Evolutionary conservation across 2,888 invertebrate genomes (phyloP).

Genomic region (Drosophila acutilabella): DNA sequence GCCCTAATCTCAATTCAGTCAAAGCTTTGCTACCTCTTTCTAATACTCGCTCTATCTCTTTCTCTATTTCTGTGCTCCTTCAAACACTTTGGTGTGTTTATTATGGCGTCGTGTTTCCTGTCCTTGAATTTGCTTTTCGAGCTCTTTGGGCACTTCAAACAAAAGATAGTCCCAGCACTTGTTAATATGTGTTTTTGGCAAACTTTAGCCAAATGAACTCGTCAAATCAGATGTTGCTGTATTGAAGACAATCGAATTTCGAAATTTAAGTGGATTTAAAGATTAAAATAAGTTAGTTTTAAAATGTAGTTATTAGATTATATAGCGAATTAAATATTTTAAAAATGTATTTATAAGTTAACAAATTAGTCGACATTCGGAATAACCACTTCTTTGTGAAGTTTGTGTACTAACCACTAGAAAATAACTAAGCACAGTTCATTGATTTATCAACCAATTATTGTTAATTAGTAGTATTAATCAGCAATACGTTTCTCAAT

Average conservation of each 20-base stretch:
- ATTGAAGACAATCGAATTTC: slow-evolving; percentile 41
- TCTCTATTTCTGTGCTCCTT: neutral
- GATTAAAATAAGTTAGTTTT: too few relatives aligned
- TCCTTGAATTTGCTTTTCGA: slow-evolving; percentile 26
- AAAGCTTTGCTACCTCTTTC: slow-evolving; percentile 67
- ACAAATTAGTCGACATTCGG: too few relatives aligned
- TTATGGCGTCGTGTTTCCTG: slow-evolving; percentile 56
- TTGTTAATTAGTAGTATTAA: too few relatives aligned
- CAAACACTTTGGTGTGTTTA: slow-evolving; percentile 74
- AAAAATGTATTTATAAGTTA: too few relatives aligned
- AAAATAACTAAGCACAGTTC: too few relatives aligned
- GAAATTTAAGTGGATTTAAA: neutral
- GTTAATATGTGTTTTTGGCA: slow-evolving; percentile 19
- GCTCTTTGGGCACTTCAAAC: slow-evolving; percentile 1
- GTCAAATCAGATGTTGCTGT: slow-evolving; percentile 45
- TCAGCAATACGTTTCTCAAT: too few relatives aligned
- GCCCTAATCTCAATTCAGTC: slow-evolving; percentile 78
- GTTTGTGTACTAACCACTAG: too few relatives aligned
- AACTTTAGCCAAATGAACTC: slow-evolving; percentile 45
- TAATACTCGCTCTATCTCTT: neutral
- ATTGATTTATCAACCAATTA: too few relatives aligned
- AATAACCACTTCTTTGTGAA: too few relatives aligned
- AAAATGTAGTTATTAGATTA: too few relatives aligned
- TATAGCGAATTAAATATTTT: too few relatives aligned
- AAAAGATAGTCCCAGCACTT: slow-evolving; percentile 13